Evolutionary conservation across 2,113 vertebrate genomes (phyloP), one percentile per base, ranked within the genome.

Genomic region (Cichladusa arquata): DNA sequence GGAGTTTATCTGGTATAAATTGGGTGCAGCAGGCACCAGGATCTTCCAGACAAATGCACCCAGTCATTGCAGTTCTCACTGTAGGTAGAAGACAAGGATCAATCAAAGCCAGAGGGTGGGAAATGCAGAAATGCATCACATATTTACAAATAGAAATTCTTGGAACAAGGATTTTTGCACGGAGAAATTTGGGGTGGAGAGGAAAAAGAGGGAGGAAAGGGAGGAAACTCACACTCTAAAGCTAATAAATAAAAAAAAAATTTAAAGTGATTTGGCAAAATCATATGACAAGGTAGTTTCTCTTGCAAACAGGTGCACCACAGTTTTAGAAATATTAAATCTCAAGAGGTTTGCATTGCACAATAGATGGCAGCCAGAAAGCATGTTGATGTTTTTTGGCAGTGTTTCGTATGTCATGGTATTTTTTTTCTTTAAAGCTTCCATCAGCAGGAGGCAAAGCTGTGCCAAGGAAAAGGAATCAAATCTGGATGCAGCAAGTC

Each of bases 381-480:
- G 96, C 87, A 95, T 38, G 67, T 96, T 95, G 96, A 97, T 97
- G 97, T 42, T 72, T 97, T 96, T 71, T 98, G 98, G 98, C 96
- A 95, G 93, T 20, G 62, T 92, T 96, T 98, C 97, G 98, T 94
- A 97, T 95, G 93, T 95, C 97, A 97, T 95, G 95, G 91, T 96
- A 96, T 94, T 97, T 96, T 94, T 85, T 78, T 73, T 86, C 90
- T 97, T 97, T 97, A 96, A 98, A 97, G 94, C 96, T 97, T 97
- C 97, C 97, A 96, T 97, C 98, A 97, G 97, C 94, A 95, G 96
- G 97, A 97, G 96, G 96, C 93, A 95, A 96, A 95, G 47, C 72
- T 1, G 78, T 97, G 98, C 97, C 98, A 98, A 98, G 95, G 97
- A 84, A 86, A 93, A 97, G 97, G 97, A 97, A 93, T 97, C 97